Percentiles rank a stretch among this genome's conserved stretches.
phyloP scores from a whole-genome alignment of 2,113 vertebrate species.

The Strigops habroptila region DNA sequence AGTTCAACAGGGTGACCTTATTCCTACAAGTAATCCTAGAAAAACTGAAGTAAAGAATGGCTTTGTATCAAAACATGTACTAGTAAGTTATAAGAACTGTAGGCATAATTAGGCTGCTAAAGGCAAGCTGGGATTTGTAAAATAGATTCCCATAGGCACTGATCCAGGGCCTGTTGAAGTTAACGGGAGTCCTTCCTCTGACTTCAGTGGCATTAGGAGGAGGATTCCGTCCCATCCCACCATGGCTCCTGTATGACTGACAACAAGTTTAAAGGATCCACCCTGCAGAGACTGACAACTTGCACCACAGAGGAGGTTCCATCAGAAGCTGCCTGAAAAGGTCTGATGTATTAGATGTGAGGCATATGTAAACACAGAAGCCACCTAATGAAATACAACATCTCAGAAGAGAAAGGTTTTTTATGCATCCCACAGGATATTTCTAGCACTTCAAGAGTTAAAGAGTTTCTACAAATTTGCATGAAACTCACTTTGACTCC shows the following conservation, averaged over 20 bases:
- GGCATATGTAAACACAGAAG: not conserved
- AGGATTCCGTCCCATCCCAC: not conserved
- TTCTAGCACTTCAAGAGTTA: not conserved
- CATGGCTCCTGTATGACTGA: not conserved
- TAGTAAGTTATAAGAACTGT: not conserved
- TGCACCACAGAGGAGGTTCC: not conserved
- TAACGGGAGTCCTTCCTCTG: not conserved
- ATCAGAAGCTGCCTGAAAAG: not conserved
- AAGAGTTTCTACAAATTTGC: not conserved
- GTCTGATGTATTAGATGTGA: not conserved
- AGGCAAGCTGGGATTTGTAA: not conserved
- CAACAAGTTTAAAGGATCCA: not conserved
- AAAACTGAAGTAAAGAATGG: not conserved
- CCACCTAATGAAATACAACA: not conserved
- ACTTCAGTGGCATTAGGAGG: not conserved
- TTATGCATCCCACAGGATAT: not conserved
- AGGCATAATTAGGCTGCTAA: not conserved
- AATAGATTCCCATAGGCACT: constrained; percentile 19
- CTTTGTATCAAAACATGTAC: not conserved
- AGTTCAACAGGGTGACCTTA: not conserved
- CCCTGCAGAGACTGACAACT: not conserved
- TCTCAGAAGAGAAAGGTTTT: not conserved
- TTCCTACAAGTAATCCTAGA: not conserved
- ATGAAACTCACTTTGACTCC: not conserved
- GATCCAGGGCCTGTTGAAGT: constrained; percentile 2